These are phyloP conservation scores for Arctopsyche grandis DNA, from an alignment of 1,140 invertebrate genomes.

Conservation along the genomic window DNA sequence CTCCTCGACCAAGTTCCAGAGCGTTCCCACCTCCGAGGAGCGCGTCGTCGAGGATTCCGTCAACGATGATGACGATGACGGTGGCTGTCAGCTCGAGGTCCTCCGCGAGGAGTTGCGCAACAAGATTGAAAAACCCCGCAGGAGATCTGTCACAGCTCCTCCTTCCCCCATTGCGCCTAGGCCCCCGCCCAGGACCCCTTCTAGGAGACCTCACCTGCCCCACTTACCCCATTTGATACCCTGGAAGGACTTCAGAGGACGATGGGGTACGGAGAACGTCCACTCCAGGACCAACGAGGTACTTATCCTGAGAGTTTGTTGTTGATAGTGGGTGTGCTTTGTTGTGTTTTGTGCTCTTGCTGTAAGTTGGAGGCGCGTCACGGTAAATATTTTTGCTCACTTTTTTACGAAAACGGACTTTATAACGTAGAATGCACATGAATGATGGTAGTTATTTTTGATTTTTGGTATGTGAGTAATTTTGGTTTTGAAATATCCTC, in stretches of 20 bases:
- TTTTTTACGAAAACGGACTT: background rate
- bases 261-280: conserved; percentile 57
- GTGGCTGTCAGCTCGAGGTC: conserved; percentile 62
- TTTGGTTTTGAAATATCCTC: too few species aligned
- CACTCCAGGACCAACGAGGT: conserved; percentile 63
- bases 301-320: conserved; percentile 41
- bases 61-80: conserved; percentile 61
- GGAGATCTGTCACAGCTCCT: conserved; percentile 64
- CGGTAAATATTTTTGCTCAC: background rate
- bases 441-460: too few species aligned
- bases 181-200: conserved; percentile 56
- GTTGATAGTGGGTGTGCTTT: background rate
- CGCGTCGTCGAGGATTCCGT: background rate
- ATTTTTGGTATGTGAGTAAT: too few species aligned
- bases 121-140: conserved; percentile 57
- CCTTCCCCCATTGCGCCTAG: conserved; percentile 63
- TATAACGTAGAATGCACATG: too few species aligned
- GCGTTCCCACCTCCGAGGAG: conserved; percentile 56
- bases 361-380: background rate
- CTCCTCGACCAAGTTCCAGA: conserved; percentile 44
- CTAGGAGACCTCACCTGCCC: conserved; percentile 60
- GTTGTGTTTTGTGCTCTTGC: background rate
- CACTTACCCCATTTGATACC: conserved; percentile 61
- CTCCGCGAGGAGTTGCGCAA: conserved; percentile 58
- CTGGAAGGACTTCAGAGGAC: conserved; percentile 57